Base-by-base conservation (phyloP, 2,113 vertebrate species). In the Cisticola juncidis region DNA sequence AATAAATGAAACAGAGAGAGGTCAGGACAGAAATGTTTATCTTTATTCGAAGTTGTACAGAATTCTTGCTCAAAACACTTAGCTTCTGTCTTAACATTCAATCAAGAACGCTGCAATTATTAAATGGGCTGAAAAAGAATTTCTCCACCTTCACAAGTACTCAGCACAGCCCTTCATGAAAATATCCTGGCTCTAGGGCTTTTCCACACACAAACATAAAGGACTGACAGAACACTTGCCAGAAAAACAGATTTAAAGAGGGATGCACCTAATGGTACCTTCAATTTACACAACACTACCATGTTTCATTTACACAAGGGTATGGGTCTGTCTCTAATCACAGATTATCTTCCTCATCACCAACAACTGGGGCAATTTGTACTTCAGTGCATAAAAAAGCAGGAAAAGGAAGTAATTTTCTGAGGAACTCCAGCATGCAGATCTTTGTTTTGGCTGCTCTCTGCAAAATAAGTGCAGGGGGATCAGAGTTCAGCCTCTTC, bases 391-490 rank as follows among this genome's bases (percentile, higher is more conserved):
- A 0, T 45, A 47, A 69, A 91, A 77, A 85, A 38, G 36, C 81
- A 86, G 70, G 62, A 87, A 92, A 90, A 91, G 54, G 66, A 87
- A 92, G 53, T 19, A 17, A 61, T 92, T 92, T 95, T 65, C 94
- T 0, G 0, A 51, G 56, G 44, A 77, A 72, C 58, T 73, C 74
- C 58, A 50, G 92, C 58, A 60, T 0, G 0, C 48, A 48, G 5
- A 25, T 40, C 79, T 88, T 80, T 94, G 57, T 92, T 78, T 81
- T 73, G 74, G 79, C 79, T 91, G 81, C 62, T 85, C 53, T 69
- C 74, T 84, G 69, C 80, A 79, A 58, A 82, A 1, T 38, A 79
- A 81, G 38, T 36, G 31, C 53, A 71, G 31, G 2, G 66, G 69
- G 88, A 78, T 86, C 88, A 78, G 57, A 91, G 91, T 74, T 86